phyloP scores from a whole-genome alignment of 2,113 vertebrate species.

The Melozone crissalis region DNA sequence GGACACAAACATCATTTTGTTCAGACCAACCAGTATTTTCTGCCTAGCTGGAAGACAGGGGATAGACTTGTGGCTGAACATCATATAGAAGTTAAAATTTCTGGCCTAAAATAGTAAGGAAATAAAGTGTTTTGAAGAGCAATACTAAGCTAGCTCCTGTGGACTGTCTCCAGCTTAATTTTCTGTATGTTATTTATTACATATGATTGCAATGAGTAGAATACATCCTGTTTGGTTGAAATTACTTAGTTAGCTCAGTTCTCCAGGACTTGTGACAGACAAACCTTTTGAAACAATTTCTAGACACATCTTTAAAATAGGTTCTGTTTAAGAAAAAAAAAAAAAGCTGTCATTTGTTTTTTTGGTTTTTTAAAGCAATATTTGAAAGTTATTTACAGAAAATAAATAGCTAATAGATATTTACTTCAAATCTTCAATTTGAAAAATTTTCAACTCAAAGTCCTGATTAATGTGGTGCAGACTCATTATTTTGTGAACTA shows the following conservation, averaged over 20 bases:
- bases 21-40: background rate
- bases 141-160: background rate
- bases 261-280: background rate
- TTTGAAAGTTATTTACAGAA: background rate
- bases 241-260: background rate
- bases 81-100: background rate
- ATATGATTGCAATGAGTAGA: background rate
- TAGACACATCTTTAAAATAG: background rate
- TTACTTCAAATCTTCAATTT: background rate
- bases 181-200: background rate
- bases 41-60: background rate
- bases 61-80: background rate
- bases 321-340: background rate
- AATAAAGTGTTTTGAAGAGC: background rate
- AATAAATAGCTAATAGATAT: background rate
- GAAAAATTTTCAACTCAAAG: background rate
- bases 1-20: background rate
- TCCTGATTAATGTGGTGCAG: background rate
- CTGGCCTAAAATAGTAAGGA: background rate
- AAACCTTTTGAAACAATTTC: background rate
- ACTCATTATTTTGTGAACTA: background rate
- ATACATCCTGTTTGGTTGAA: background rate
- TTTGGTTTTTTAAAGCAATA: fast-evolving
- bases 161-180: background rate
- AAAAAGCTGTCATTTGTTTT: background rate